Conservation (phyloP, 2,888 invertebrate species). For the Odontocolon sp. region DNA sequence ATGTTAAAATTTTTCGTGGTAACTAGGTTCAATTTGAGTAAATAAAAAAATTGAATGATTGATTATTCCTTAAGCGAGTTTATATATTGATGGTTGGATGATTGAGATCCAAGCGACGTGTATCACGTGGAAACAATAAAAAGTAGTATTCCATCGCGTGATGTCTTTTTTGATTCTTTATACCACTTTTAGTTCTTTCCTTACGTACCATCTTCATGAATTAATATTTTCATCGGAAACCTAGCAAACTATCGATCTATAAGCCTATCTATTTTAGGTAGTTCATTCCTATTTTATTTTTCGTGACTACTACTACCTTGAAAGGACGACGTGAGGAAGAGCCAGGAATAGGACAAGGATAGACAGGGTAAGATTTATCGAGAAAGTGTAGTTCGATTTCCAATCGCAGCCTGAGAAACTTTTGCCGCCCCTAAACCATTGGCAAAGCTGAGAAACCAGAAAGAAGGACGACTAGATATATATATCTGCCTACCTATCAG, state of each 20-base stretch:
- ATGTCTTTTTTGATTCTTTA: background rate
- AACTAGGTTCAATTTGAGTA: no score
- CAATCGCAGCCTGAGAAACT: conserved; percentile 17
- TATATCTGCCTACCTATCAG: background rate
- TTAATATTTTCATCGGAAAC: conserved; percentile 48
- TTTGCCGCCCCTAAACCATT: background rate
- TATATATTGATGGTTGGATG: no score
- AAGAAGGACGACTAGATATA: background rate
- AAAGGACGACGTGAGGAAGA: background rate
- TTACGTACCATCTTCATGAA: conserved; percentile 20
- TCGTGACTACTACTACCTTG: no score
- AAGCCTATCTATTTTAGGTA: background rate
- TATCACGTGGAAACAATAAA: background rate
- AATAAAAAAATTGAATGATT: no score
- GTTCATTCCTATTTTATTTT: no score
- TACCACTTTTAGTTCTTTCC: background rate
- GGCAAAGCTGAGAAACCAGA: background rate
- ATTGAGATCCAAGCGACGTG: background rate
- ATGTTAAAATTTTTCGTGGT: no score
- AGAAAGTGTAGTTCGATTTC: conserved; percentile 31
- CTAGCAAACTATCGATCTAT: background rate
- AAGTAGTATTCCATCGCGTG: conserved; percentile 16
- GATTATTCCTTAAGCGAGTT: no score
- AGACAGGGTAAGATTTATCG: conserved; percentile 19
- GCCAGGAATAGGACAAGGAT: background rate